phyloP scores from a whole-genome alignment of 1,140 invertebrate genomes.

The Mactra quadrangularis region DNA sequence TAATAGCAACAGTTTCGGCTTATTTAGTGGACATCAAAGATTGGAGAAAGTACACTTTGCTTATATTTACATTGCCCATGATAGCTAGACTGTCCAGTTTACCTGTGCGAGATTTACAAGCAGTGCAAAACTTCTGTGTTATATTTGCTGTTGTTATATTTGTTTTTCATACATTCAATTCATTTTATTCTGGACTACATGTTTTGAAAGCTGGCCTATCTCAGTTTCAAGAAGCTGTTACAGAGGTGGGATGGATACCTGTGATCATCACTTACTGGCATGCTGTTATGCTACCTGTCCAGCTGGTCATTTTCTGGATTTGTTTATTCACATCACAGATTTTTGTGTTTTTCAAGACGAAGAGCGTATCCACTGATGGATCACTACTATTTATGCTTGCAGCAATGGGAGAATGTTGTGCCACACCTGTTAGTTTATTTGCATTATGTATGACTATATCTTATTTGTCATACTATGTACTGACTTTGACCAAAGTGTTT shows the following conservation, averaged over 20 bases:
- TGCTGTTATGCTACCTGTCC: constrained; percentile 83
- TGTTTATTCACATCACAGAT: constrained; percentile 83
- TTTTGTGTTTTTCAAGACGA: constrained; percentile 74
- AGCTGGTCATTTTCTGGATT: constrained; percentile 85
- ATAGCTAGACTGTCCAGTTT: constrained; percentile 84
- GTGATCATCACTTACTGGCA: constrained; percentile 82
- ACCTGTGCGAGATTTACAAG: constrained; percentile 82
- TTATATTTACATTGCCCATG: constrained; percentile 85
- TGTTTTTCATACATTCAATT: constrained; percentile 84
- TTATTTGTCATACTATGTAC: constrained; percentile 84
- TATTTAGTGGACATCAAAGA: constrained; percentile 84
- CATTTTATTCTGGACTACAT: constrained; percentile 83
- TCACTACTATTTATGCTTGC: constrained; percentile 84
- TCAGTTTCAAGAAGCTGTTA: constrained; percentile 69
- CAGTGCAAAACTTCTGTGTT: constrained; percentile 84
- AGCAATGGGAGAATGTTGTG: constrained; percentile 84
- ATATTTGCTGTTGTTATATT: constrained; percentile 83
- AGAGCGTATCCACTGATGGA: constrained; percentile 74
- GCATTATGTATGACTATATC: constrained; percentile 86
- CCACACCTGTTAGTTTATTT: constrained; percentile 85
- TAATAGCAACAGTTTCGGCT: constrained; percentile 83
- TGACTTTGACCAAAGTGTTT: constrained; percentile 84
- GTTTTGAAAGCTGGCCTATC: constrained; percentile 80
- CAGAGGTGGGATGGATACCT: constrained; percentile 81
- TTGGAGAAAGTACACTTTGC: constrained; percentile 79